Percentiles rank a stretch among this genome's conserved stretches.
Evolutionary conservation across 2,797 vertebrate genomes (phyloP).

Genomic region (Phyllotis vaccarum): DNA sequence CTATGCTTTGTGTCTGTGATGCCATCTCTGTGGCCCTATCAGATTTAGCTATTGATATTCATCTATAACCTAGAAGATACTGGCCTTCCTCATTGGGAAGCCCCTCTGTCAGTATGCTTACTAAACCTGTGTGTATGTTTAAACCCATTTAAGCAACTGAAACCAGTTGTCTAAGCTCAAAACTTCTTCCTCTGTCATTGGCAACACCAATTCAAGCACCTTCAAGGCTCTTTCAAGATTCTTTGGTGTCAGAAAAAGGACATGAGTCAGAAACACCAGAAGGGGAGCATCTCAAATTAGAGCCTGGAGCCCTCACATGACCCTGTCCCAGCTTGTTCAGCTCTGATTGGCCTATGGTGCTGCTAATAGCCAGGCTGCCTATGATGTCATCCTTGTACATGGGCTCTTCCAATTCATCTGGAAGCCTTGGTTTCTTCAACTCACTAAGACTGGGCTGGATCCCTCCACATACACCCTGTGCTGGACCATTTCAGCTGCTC

Average conservation of each 20-base stretch:
- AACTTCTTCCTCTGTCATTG: background rate
- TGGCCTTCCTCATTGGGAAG: background rate
- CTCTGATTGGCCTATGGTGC: background rate
- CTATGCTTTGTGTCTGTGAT: too few relatives aligned
- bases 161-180: background rate
- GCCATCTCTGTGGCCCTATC: background rate
- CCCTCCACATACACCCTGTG: background rate
- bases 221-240: background rate
- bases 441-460: background rate
- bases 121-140: background rate
- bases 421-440: background rate
- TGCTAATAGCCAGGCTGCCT: background rate
- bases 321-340: background rate
- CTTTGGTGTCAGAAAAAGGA: rapidly evolving
- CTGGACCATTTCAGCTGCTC: background rate
- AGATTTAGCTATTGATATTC: background rate
- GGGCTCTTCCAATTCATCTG: background rate
- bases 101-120: background rate
- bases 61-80: background rate
- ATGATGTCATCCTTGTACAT: rapidly evolving
- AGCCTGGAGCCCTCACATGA: background rate
- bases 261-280: background rate
- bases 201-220: background rate
- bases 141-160: background rate
- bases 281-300: background rate